phyloP scores from a whole-genome alignment of 2,797 vertebrate genomes.

The Babyrousa celebensis region DNA sequence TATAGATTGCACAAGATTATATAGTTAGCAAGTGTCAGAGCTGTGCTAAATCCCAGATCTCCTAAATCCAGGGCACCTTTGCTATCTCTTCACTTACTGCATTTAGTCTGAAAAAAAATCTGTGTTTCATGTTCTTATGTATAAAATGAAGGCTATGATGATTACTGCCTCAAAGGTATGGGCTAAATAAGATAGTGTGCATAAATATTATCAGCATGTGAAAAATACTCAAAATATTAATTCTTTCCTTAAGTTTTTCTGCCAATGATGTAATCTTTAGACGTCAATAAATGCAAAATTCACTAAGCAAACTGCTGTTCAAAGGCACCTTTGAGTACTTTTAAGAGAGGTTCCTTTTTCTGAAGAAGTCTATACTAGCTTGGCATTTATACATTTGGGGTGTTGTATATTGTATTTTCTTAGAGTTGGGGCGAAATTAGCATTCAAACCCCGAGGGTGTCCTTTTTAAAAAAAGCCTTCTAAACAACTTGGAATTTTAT shows the following conservation, averaged over 20 bases:
- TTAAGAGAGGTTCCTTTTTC: background rate
- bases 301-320: background rate
- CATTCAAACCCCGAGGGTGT: background rate
- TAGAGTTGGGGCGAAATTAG: background rate
- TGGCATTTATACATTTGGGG: background rate
- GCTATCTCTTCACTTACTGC: background rate
- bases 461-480: background rate
- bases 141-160: background rate
- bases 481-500: background rate
- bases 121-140: background rate
- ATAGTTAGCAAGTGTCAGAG: background rate
- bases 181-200: background rate
- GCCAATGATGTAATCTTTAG: background rate
- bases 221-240: constrained; percentile 3
- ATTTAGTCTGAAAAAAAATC: background rate
- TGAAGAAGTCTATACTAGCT: background rate
- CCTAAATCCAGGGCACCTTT: background rate
- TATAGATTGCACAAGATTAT: background rate
- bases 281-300: background rate
- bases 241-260: background rate
- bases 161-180: background rate
- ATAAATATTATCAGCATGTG: background rate
- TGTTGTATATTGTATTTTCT: background rate
- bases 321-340: background rate
- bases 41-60: background rate